Percentiles rank a stretch among this genome's conserved stretches.
These are phyloP conservation scores for Heteropelma amictum DNA, from an alignment of 2,888 invertebrate species.

Conservation along the genomic window DNA sequence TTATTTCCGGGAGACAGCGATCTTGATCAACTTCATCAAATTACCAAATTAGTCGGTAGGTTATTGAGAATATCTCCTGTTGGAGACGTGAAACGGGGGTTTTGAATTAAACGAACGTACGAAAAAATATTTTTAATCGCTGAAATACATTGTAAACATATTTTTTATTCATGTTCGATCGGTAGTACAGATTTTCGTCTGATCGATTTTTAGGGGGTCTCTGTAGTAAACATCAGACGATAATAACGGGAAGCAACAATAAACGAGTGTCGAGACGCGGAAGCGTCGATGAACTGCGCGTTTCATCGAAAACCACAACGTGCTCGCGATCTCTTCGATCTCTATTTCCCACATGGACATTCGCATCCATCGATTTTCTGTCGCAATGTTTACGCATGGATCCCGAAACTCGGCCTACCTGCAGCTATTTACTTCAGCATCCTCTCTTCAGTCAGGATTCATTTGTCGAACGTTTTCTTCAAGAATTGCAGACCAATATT, in stretches of 20 bases:
- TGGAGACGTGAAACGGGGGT: too few species aligned
- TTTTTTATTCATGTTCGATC: background rate
- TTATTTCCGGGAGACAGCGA: conserved; percentile 94
- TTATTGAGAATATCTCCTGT: background rate
- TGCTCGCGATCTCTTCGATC: conserved; percentile 70
- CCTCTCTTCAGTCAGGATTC: conserved; percentile 83
- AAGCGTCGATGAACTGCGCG: conserved; percentile 63
- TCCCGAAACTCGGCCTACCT: conserved; percentile 82
- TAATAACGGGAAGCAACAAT: conserved; percentile 62
- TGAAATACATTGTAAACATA: background rate
- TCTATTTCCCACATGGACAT: conserved; percentile 76
- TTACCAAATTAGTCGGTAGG: conserved; percentile 87
- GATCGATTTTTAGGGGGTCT: conserved; percentile 59
- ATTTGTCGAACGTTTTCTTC: conserved; percentile 84
- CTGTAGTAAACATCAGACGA: conserved; percentile 66
- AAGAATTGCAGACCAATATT: conserved; percentile 82
- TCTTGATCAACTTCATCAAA: conserved; percentile 91
- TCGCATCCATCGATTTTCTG: conserved; percentile 79
- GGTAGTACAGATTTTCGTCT: background rate
- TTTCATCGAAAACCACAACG: conserved; percentile 52
- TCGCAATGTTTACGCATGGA: conserved; percentile 82
- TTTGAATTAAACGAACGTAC: too few species aligned
- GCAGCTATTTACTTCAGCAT: conserved; percentile 83
- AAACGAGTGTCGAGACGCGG: conserved; percentile 72
- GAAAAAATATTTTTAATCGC: background rate